Percentiles rank a stretch among this genome's conserved stretches.
phyloP scores from a whole-genome alignment of 2,113 vertebrate species.

The Circaetus cinerascens region DNA sequence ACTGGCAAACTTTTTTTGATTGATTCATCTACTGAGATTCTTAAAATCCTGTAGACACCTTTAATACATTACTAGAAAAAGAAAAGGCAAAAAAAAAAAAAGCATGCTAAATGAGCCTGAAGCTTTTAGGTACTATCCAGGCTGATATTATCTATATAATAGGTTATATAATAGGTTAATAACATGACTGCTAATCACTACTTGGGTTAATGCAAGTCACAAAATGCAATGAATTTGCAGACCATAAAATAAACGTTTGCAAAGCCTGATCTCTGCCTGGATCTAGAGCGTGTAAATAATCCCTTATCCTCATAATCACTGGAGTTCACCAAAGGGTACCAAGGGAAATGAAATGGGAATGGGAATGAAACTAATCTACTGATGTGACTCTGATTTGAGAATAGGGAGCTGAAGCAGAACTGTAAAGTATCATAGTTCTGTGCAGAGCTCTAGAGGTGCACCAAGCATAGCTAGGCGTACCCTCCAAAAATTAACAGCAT shows the following conservation, averaged over 20 bases:
- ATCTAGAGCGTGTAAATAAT: conserved; percentile 26
- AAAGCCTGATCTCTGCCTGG: not conserved
- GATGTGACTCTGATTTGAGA: not conserved
- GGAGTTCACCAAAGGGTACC: not conserved
- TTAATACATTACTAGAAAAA: not conserved
- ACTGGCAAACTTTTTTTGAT: not conserved
- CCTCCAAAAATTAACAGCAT: not conserved
- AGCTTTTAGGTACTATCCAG: not conserved
- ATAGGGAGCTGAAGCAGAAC: conserved; percentile 10
- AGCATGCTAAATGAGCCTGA: not conserved
- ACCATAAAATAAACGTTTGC: conserved; percentile 32
- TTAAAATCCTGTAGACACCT: not conserved
- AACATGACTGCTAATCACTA: conserved; percentile 5
- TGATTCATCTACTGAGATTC: not conserved
- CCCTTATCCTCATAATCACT: conserved; percentile 32
- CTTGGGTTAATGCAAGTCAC: conserved; percentile 27
- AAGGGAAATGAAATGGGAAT: not conserved
- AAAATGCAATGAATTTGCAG: conserved; percentile 26
- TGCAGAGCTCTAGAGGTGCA: not conserved
- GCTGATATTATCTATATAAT: not conserved
- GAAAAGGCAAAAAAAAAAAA: too few species aligned
- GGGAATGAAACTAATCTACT: conserved; percentile 29
- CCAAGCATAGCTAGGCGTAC: not conserved
- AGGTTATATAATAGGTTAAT: conserved; percentile 16
- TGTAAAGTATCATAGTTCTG: not conserved